Evolutionary conservation across 2,888 invertebrate genomes (phyloP).

Genomic region (Carabus problematicus): DNA sequence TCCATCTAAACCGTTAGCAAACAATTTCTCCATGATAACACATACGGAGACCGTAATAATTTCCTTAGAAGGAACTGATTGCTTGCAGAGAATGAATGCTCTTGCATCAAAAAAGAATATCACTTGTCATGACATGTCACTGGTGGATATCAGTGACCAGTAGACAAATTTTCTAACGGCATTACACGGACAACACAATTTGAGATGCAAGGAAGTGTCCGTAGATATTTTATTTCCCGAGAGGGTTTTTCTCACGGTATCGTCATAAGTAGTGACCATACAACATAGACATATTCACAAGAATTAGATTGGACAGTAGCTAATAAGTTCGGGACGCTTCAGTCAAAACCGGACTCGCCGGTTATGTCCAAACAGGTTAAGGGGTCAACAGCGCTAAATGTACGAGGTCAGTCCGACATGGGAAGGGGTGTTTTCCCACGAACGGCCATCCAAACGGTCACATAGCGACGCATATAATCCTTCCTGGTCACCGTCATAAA

Average conservation of each 20-base stretch:
- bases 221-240: background rate
- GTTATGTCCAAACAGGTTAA: constrained; percentile 16
- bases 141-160: too few relatives aligned
- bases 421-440: constrained; percentile 24
- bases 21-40: too few relatives aligned
- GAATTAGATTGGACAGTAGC: constrained; percentile 23
- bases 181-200: background rate
- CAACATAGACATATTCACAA: background rate
- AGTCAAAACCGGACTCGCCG: constrained; percentile 17
- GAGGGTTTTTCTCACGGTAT: constrained; percentile 6
- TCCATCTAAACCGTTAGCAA: too few relatives aligned
- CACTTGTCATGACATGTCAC: too few relatives aligned
- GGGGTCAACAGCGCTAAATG: constrained; percentile 15
- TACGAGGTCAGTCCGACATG: constrained; percentile 5
- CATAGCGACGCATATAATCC: constrained; percentile 9
- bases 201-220: constrained; percentile 4
- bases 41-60: too few relatives aligned
- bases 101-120: too few relatives aligned
- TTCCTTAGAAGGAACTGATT: too few relatives aligned
- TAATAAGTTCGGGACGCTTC: constrained; percentile 15
- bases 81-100: too few relatives aligned
- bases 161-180: background rate
- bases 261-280: background rate
- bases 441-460: constrained; percentile 15
- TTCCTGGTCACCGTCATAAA: background rate